Conservation (phyloP, 2,888 invertebrate genomes). For the Loripinus fragilis region DNA sequence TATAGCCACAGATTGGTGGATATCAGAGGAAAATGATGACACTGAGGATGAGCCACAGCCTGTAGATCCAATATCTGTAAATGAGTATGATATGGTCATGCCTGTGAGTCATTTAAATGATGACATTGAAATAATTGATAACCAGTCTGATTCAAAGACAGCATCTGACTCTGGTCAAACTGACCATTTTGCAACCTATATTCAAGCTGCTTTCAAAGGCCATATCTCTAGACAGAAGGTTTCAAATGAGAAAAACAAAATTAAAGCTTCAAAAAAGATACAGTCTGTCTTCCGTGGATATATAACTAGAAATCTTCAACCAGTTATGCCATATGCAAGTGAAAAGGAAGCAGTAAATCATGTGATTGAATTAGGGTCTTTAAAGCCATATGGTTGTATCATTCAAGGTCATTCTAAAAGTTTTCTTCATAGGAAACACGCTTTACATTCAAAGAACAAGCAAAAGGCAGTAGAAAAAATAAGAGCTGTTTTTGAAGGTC, state of each 20-base stretch:
- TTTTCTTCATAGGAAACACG: not conserved
- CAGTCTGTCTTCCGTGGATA: not conserved
- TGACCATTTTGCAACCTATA: not conserved
- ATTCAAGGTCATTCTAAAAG: not conserved
- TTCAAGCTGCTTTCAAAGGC: constrained; percentile 5
- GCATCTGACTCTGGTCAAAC: no score
- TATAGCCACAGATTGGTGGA: not conserved
- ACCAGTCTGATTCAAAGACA: no score
- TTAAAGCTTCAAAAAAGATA: not conserved
- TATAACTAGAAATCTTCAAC: not conserved
- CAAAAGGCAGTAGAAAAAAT: not conserved
- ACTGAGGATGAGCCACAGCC: not conserved
- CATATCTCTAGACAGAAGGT: not conserved
- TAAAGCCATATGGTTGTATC: no score
- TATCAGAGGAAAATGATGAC: constrained; percentile 1
- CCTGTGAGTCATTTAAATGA: no score
- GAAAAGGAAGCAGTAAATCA: no score
- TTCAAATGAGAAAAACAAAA: not conserved
- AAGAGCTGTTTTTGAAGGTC: not conserved
- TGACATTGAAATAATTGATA: no score
- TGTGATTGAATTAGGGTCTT: no score
- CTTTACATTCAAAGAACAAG: not conserved
- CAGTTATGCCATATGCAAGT: not conserved
- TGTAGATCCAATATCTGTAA: no score
- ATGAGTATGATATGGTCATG: no score